Base-by-base conservation (phyloP, 1,140 invertebrate species). In the Eriocheir sinensis region DNA sequence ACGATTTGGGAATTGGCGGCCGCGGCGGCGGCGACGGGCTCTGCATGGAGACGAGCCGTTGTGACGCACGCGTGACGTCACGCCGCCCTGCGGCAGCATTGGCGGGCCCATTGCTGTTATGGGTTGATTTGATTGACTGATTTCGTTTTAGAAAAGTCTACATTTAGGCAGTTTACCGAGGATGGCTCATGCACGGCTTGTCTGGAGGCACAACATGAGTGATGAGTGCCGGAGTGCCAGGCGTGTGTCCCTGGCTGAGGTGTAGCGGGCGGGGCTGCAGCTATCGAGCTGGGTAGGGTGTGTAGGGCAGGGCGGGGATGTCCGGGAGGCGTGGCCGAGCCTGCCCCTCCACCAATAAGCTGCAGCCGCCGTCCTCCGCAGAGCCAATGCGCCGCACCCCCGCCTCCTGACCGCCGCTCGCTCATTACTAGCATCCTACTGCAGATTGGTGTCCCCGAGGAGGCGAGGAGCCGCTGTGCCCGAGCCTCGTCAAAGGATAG, bases 381-480 rank as follows among this genome's bases (percentile, higher is more conserved):
- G 21, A 72, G 60, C 60, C 60, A 72, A 72, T 72, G n/a, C 60
- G 60, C 60, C 21, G 60, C 27, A 72, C 60, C 60, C 21, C 60
- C 27, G 60, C 21, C n/a, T n/a, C n/a, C n/a, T n/a, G n/a, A n/a
- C n/a, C n/a, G n/a, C n/a, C n/a, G n/a, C n/a, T n/a, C 60, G 60
- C 60, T 72, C 60, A 72, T 72, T 72, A 72, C 60, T n/a, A 72
- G 60, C 60, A 72, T 72, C 60, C 60, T 72, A 72, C 21, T 72
- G 60, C 60, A 72, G 60, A 72, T 72, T 72, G 27, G 60, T 72
- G 60, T 72, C 60, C 60, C 60, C 21, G 60, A 27, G 60, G 60
- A 72, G 60, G 27, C 60, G n/a, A 72, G 60, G 60, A 27, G 60
- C 21, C 60, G 6, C 60, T 72, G 60, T 72, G 60, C 60, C n/a